Percentiles rank a stretch among this genome's conserved stretches.
phyloP scores from a whole-genome alignment of 2,113 vertebrate genomes.

The Beaufortia kweichowensis region DNA sequence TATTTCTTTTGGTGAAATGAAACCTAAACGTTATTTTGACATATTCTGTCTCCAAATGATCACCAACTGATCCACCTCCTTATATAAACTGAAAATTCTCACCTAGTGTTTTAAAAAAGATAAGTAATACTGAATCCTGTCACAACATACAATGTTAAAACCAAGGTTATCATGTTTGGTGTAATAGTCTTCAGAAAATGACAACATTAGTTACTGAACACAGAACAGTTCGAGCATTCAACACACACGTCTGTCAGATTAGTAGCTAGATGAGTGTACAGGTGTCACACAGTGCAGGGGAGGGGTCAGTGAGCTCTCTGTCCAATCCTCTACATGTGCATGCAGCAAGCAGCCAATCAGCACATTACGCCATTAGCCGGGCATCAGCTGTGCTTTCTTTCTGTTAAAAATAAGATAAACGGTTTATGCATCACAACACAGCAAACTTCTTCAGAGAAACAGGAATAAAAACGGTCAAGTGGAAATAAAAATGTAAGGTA shows the following conservation, averaged over 20 bases:
- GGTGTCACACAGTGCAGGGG: constrained; percentile 73
- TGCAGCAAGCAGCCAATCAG: constrained; percentile 95
- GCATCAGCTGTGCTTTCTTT: constrained; percentile 80
- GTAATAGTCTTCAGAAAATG: not conserved
- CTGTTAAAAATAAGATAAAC: constrained; percentile 82
- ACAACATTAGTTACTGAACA: not conserved
- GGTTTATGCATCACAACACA: constrained; percentile 29
- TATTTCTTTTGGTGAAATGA: too few species aligned
- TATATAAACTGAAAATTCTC: too few species aligned
- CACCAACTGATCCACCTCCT: too few species aligned
- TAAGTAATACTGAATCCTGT: not conserved
- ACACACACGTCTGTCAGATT: constrained; percentile 65
- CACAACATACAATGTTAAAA: not conserved
- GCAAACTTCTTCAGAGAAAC: constrained; percentile 55
- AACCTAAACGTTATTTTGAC: too few species aligned
- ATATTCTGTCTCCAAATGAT: too few species aligned
- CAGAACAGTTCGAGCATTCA: constrained; percentile 55
- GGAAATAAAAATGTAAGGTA: not conserved
- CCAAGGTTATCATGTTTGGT: not conserved
- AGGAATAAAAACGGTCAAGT: not conserved
- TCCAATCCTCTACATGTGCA: constrained; percentile 89
- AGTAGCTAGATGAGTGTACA: constrained; percentile 84
- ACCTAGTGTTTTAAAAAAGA: not conserved
- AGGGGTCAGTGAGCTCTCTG: constrained; percentile 81
- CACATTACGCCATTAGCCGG: constrained; percentile 86